Base-by-base conservation (phyloP, 1,140 invertebrate species). In the Grapholita molesta region DNA sequence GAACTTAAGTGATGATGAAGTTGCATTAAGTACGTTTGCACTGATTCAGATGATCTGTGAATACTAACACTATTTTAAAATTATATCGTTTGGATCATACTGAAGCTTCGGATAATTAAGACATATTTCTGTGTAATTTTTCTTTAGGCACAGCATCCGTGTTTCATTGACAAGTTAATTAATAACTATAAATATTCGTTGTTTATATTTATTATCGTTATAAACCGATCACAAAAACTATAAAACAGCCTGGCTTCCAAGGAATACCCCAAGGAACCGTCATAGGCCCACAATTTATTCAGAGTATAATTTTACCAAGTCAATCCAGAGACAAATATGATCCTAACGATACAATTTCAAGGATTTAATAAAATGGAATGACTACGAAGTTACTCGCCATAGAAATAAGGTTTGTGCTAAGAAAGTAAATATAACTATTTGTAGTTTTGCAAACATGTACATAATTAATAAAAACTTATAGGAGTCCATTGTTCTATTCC, bases 321-420 rank as follows among this genome's bases (percentile, higher is more conserved):
- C 12, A 21, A 21, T 1, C 38, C 12, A 42, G 18, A 48, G 7
- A 9, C 5, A 48, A 48, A 48, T 48, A 48, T 21, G 42, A 21
- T n/a, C 18, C 42, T 48, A 18, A 21, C 42, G 42, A 48, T 48
- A 48, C 18, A 48, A 21, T 48, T n/a, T 8, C 42, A 48, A 38
- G n/a, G 1, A 48, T 48, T 18, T 3, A 18, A 48, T 48, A 48
- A 15, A 48, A 55, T 72, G 72, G 70, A 77, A 77, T 74, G 75
- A 77, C 72, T 74, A 72, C 65, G 69, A 69, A 74, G 68, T 67
- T 66, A 70, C 66, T 74, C 68, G 71, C 72, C 72, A 70, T 72
- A 70, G 33, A 61, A 68, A 48, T 65, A 30, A 69, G 52, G 42
- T 72, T 74, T 77, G 76, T 77, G 73, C 73, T 73, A 75, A 23